phyloP scores from a whole-genome alignment of 2,797 vertebrate genomes.

The Crocidura indochinensis region DNA sequence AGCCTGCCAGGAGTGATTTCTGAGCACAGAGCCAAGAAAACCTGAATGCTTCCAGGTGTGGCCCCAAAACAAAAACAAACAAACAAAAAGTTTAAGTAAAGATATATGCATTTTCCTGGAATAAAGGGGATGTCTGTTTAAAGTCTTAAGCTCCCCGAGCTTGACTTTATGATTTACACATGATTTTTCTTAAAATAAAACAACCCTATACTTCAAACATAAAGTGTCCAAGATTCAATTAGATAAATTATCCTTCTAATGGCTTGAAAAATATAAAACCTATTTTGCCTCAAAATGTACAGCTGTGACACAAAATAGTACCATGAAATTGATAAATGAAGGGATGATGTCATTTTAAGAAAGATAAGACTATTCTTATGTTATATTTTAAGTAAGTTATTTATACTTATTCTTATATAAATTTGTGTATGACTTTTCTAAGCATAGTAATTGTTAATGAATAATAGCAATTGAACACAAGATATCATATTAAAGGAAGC shows the following conservation, averaged over 20 bases:
- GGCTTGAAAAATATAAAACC: slow-evolving; percentile 32
- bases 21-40: too few relatives aligned
- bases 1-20: too few relatives aligned
- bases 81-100: slow-evolving; percentile 53
- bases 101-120: neutral
- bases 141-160: neutral
- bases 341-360: slow-evolving; percentile 24
- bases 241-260: slow-evolving; percentile 72
- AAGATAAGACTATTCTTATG: neutral
- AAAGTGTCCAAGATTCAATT: slow-evolving; percentile 71
- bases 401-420: neutral
- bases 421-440: neutral
- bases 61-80: neutral
- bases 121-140: neutral
- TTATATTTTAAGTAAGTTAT: too few relatives aligned
- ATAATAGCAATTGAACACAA: slow-evolving; percentile 2
- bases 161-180: slow-evolving; percentile 15
- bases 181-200: slow-evolving; percentile 71
- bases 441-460: neutral
- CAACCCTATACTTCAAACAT: slow-evolving; percentile 70
- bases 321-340: neutral
- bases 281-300: slow-evolving; percentile 35
- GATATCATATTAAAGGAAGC: neutral
- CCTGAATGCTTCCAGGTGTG: too few relatives aligned
- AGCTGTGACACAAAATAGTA: slow-evolving; percentile 43